Conservation (phyloP, 2,888 invertebrate genomes). For the Physocephala rufipes region DNA sequence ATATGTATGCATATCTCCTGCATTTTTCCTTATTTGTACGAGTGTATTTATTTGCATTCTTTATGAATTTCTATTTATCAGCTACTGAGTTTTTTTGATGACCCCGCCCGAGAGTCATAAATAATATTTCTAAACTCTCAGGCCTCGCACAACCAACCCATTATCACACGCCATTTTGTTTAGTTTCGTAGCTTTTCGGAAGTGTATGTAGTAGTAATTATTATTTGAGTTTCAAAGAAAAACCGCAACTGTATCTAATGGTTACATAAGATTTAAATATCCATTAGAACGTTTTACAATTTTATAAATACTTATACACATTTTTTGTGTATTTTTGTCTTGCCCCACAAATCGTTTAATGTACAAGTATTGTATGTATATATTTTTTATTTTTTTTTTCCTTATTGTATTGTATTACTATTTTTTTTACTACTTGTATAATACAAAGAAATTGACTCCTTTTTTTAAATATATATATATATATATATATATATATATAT, state of each 20-base stretch:
- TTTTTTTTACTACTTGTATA: too few relatives aligned
- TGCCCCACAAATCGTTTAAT: neutral
- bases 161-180: conserved; percentile 57
- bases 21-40: too few relatives aligned
- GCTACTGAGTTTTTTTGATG: too few relatives aligned
- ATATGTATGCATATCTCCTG: neutral
- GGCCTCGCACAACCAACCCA: conserved; percentile 60
- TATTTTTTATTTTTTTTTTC: too few relatives aligned
- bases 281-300: conserved; percentile 5
- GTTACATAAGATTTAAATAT: conserved; percentile 2
- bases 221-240: neutral
- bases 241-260: conserved; percentile 1
- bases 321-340: conserved; percentile 7
- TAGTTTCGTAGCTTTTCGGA: conserved; percentile 35
- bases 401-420: too few relatives aligned
- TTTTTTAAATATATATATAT: conserved; percentile 24
- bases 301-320: neutral
- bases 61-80: too few relatives aligned
- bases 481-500: too few relatives aligned
- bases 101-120: neutral
- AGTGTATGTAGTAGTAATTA: conserved; percentile 7
- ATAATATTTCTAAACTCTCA: neutral
- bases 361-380: too few relatives aligned
- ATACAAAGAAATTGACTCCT: conserved; percentile 41
- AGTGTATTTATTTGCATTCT: too few relatives aligned